Conservation (phyloP, 1,140 invertebrate genomes). For the Drosophila bifasciata region DNA sequence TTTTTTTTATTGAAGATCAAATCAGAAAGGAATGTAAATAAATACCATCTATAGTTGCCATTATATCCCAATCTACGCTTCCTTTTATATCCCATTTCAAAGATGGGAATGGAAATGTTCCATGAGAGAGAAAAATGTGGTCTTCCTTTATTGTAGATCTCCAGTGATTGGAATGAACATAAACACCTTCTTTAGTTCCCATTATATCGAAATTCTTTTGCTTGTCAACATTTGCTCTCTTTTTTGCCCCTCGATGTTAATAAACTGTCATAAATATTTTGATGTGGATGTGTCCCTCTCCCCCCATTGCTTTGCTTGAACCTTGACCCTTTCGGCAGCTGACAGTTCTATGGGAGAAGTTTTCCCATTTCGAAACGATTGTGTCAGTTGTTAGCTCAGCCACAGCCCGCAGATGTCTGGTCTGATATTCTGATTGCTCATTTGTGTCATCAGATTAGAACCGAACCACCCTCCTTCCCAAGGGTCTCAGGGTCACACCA, state of each 20-base stretch:
- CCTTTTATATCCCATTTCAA: too few relatives aligned
- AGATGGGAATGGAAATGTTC: too few relatives aligned
- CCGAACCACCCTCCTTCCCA: slow-evolving; percentile 2
- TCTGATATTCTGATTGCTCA: slow-evolving; percentile 63
- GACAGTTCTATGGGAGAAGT: slow-evolving; percentile 42
- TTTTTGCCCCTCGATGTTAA: neutral
- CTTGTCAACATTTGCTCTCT: slow-evolving; percentile 5
- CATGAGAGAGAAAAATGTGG: too few relatives aligned
- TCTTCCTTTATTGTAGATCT: too few relatives aligned
- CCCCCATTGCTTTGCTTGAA: slow-evolving; percentile 1
- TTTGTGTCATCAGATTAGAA: slow-evolving; percentile 74
- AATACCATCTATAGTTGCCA: too few relatives aligned
- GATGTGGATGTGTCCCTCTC: slow-evolving; percentile 22
- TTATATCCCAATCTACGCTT: too few relatives aligned
- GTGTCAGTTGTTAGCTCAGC: neutral
- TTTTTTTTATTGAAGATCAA: too few relatives aligned
- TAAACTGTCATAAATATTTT: slow-evolving; percentile 51
- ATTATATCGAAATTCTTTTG: slow-evolving; percentile 12
- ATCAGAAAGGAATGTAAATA: too few relatives aligned
- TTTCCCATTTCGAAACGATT: slow-evolving; percentile 52
- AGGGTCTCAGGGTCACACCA: neutral
- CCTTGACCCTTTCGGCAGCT: slow-evolving; percentile 40
- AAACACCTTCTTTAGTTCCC: slow-evolving; percentile 36
- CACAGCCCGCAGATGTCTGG: slow-evolving; percentile 54
- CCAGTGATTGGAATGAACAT: slow-evolving; percentile 23